Base-by-base conservation (phyloP, 2,888 invertebrate species). In the Hecatera dysodea region DNA sequence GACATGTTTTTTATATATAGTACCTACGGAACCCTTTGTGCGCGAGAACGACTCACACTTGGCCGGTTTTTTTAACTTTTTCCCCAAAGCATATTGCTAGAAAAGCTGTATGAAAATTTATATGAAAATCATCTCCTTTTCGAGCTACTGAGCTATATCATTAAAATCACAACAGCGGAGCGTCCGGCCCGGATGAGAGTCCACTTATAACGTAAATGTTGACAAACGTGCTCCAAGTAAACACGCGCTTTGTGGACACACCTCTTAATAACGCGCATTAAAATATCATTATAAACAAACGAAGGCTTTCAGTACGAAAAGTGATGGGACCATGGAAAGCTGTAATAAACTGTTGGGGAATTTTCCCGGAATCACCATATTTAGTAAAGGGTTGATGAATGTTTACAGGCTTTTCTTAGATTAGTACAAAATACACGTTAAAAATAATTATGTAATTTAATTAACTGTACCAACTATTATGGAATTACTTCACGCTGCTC, bases 201-300 rank as follows among this genome's bases (percentile, higher is more conserved):
- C 53, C 50, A 59, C 74, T 69, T 59, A 36, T 17, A 64, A 29
- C 42, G 44, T 24, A 39, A 73, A 57, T 53, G 52, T 78, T 61
- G 22, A 68, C 44, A 52, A 36, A 56, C 59, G n/a, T 24, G 12
- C 19, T 6, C 36, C 27, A 19, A 55, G 46, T 36, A 46, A 33
- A 65, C 57, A 48, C 24, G 3, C 48, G 42, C 33, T n/a, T 8
- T 66, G 62, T 79, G n/a, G 48, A 66, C 55, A 60, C 12, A 48
- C 27, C 65, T 50, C 69, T 65, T 55, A 9, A 77, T 48, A 48
- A 59, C 22, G 29, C 24, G 27, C 65, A 63, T 59, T 69, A 36
- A 62, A 44, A 66, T 29, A 36, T 65, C 65, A 73, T 50, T 48
- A 48, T n/a, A 29, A 36, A 53, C 12, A 9, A 12, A 9, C n/a